phyloP scores from a whole-genome alignment of 2,113 vertebrate species.

The Vireo altiloquus region DNA sequence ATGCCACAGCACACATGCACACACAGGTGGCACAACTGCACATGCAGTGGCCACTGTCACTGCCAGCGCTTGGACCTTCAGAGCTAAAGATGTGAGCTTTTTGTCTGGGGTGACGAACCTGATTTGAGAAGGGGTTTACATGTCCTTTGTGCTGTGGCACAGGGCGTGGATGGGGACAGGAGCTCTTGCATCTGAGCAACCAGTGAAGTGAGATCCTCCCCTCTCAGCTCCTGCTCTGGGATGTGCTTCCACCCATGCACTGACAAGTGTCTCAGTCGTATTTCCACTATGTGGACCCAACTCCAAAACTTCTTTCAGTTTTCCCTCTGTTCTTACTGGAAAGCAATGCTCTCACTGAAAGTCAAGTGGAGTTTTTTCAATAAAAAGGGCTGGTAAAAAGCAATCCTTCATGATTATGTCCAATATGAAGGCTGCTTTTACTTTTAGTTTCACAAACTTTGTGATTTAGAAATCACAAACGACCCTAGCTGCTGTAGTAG shows the following conservation, averaged over 20 bases:
- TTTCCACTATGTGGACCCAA: not conserved
- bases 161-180: not conserved
- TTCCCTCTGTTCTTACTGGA: not conserved
- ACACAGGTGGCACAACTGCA: not conserved
- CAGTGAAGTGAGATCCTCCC: not conserved
- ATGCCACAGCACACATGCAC: not conserved
- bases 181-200: not conserved
- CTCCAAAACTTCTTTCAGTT: not conserved
- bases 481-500: not conserved
- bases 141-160: not conserved
- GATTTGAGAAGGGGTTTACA: not conserved
- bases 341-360: not conserved
- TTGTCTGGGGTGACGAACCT: not conserved
- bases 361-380: not conserved
- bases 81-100: not conserved
- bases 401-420: not conserved
- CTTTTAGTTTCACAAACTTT: not conserved
- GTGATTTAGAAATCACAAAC: not conserved
- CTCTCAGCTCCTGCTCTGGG: not conserved
- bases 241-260: not conserved
- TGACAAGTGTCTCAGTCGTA: not conserved
- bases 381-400: not conserved
- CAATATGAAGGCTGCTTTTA: not conserved
- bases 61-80: not conserved
- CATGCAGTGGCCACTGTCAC: accelerated